A percentile compares a stretch with the other conserved stretches of the same genome.
Evolutionary conservation across 2,797 vertebrate species (phyloP).

Genomic region (Thamnophis elegans): DNA sequence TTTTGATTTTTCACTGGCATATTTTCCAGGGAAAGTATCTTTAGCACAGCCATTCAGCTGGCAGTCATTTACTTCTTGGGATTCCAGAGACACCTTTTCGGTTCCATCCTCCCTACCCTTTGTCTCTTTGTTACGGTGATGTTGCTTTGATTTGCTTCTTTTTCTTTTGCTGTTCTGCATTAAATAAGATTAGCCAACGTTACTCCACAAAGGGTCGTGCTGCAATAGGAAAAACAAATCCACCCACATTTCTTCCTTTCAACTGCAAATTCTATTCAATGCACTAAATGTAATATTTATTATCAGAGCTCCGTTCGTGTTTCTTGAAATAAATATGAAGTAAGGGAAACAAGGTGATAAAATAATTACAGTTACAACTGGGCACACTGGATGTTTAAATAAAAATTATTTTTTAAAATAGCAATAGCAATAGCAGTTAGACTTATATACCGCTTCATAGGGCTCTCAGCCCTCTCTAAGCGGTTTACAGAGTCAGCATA

Average conservation of each 20-base stretch:
- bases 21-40: conserved; percentile 57
- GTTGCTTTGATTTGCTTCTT: conserved; percentile 78
- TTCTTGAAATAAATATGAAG: background rate
- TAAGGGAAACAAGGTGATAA: background rate
- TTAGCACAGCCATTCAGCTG: conserved; percentile 58
- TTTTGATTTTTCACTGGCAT: conserved; percentile 57
- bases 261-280: background rate
- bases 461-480: no score
- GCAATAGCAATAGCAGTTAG: no score
- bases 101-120: conserved; percentile 63
- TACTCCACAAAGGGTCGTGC: background rate
- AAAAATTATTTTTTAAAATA: background rate
- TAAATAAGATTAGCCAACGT: conserved; percentile 2
- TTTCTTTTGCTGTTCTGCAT: conserved; percentile 76
- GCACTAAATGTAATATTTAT: background rate
- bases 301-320: background rate
- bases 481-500: no score
- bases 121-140: conserved; percentile 69
- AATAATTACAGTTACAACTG: background rate
- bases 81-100: conserved; percentile 52
- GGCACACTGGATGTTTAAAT: background rate
- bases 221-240: conserved; percentile 13
- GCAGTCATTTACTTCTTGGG: conserved; percentile 45
- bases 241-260: background rate
- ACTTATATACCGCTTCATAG: no score